Percentiles rank a stretch among this genome's conserved stretches.
These are phyloP conservation scores for Euschistus heros DNA, from an alignment of 1,140 invertebrate species.

Conservation along the genomic window DNA sequence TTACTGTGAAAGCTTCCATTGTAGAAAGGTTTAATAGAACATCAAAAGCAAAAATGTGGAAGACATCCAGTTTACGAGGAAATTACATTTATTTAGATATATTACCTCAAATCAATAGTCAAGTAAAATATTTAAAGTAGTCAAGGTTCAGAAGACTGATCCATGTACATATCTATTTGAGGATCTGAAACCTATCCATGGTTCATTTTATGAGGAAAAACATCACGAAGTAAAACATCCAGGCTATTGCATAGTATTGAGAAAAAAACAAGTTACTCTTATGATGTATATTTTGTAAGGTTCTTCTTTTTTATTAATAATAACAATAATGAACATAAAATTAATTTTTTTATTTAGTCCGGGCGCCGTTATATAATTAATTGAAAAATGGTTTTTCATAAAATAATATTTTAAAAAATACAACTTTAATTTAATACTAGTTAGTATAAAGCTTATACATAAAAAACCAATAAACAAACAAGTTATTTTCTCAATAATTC, in stretches of 20 bases:
- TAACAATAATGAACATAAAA: too few relatives aligned
- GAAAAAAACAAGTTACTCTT: background rate
- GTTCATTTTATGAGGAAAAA: slow-evolving; percentile 19
- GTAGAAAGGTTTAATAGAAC: slow-evolving; percentile 37
- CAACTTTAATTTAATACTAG: too few relatives aligned
- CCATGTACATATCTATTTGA: background rate
- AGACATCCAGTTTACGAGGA: slow-evolving; percentile 34
- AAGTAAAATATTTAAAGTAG: slow-evolving; percentile 25
- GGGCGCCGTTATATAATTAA: too few relatives aligned
- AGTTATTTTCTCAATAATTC: too few relatives aligned
- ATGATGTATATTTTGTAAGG: background rate
- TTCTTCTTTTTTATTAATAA: too few relatives aligned
- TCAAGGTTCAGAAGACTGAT: background rate
- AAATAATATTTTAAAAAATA: too few relatives aligned
- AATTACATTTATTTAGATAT: slow-evolving; percentile 32
- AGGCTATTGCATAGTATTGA: background rate
- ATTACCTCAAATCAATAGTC: slow-evolving; percentile 32
- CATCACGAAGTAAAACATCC: background rate
- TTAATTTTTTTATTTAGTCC: too few relatives aligned
- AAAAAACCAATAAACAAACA: too few relatives aligned
- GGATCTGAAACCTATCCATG: background rate
- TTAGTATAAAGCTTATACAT: too few relatives aligned
- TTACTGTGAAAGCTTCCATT: slow-evolving; percentile 34
- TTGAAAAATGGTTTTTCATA: too few relatives aligned
- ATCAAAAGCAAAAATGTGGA: slow-evolving; percentile 34